Conservation (phyloP, 2,797 vertebrate species). For the Anguilla obscura region DNA sequence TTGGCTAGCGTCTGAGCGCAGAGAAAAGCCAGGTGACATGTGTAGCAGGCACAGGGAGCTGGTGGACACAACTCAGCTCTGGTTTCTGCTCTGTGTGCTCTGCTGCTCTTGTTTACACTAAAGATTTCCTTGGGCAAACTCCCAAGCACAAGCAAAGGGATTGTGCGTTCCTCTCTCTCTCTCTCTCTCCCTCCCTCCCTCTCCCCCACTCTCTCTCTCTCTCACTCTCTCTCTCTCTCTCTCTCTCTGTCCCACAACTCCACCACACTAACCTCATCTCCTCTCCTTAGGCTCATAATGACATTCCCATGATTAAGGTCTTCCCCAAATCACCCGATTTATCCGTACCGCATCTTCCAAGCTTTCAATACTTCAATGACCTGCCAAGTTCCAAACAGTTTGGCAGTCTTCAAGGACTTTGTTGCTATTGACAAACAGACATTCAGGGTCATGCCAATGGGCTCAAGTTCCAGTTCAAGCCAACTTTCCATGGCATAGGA, state of each 20-base stretch:
- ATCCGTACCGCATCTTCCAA: not conserved
- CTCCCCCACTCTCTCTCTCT: not conserved
- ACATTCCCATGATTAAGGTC: not conserved
- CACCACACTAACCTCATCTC: not conserved
- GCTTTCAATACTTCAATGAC: not conserved
- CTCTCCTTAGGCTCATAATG: not conserved
- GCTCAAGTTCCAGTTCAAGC: not conserved
- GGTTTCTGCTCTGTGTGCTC: slow-evolving; percentile 67
- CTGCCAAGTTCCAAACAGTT: not conserved
- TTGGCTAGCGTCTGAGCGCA: slow-evolving; percentile 53
- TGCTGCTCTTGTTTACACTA: slow-evolving; percentile 66
- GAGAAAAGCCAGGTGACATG: slow-evolving; percentile 57
- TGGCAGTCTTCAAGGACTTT: not conserved
- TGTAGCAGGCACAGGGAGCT: slow-evolving; percentile 42
- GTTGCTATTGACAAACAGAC: not conserved
- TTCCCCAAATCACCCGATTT: not conserved
- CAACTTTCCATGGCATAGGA: not conserved
- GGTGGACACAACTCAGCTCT: slow-evolving; percentile 47
- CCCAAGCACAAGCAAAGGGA: slow-evolving; percentile 36
- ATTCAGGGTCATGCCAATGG: not conserved
- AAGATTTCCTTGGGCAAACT: slow-evolving; percentile 66
- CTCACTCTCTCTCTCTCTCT: not conserved
- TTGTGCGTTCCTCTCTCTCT: not conserved
- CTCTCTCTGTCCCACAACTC: not conserved
- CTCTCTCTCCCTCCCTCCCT: slow-evolving; percentile 18